phyloP scores from a whole-genome alignment of 2,113 vertebrate genomes.

The Mustela lutreola region DNA sequence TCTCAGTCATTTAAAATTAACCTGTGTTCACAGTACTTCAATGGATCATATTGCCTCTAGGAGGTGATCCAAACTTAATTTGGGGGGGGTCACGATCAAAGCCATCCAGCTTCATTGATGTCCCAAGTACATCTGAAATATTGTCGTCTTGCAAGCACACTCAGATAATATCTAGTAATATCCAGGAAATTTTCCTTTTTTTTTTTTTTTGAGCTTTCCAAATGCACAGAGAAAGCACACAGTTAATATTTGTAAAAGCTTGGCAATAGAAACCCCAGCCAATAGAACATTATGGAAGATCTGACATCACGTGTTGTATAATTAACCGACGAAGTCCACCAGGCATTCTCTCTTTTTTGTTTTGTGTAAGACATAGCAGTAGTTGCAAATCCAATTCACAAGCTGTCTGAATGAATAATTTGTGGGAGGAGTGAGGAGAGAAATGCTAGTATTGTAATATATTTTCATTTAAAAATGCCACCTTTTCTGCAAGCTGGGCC shows the following conservation, averaged over 20 bases:
- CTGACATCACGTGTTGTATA: constrained; percentile 46
- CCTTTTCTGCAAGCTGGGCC: constrained; percentile 72
- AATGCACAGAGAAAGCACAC: constrained; percentile 37
- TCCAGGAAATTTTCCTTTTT: constrained; percentile 38
- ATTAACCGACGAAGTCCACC: constrained; percentile 66
- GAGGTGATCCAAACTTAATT: constrained; percentile 45
- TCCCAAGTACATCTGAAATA: constrained; percentile 38
- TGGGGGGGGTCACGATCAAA: not conserved
- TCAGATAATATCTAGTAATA: not conserved
- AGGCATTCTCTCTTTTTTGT: constrained; percentile 24
- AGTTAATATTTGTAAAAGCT: constrained; percentile 59
- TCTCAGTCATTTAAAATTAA: constrained; percentile 55
- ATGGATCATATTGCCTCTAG: not conserved
- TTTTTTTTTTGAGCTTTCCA: not conserved
- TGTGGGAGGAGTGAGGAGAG: constrained; percentile 66
- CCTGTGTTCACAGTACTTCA: not conserved
- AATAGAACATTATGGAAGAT: constrained; percentile 60
- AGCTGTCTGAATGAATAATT: constrained; percentile 71
- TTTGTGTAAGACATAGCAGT: constrained; percentile 3
- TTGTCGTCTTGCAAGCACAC: not conserved
- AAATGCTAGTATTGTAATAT: constrained; percentile 60
- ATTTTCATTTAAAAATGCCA: constrained; percentile 79
- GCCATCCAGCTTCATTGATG: constrained; percentile 46
- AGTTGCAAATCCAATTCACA: constrained; percentile 70
- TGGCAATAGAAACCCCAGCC: constrained; percentile 63